Evolutionary conservation across 35 echinoderm and acorn worm species (phyloP), one percentile per base, ranked within the genome.

Genomic region (Heliocidaris erythrogramma): DNA sequence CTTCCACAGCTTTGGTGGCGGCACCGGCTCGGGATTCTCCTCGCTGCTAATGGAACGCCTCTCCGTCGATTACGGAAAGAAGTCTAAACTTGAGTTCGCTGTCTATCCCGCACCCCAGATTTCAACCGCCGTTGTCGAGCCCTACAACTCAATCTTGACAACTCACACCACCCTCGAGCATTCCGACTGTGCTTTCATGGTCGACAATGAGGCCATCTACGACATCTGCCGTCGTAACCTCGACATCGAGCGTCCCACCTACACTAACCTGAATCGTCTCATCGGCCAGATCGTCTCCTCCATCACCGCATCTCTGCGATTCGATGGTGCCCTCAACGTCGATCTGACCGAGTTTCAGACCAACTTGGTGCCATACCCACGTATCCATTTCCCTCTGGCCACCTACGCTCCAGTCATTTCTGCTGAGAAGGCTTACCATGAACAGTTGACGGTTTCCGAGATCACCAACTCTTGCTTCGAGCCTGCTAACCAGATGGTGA

Each of bases 111-210:
- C 95, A 92, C 95, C 95, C 11, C 95, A 96, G 56, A 86, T 96
- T 56, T 96, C 96, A 1, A 95, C 97, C 12, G 97, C 96, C 7
- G 96, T 98, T 9, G 97, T 98, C 1, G 97, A 98, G 86, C 97
- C 97, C 61, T 97, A 97, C 95, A 97, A 96, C 69, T 95, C 97
- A 24, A 96, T 97, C 78, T 47, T 97, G 9, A 97, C 97, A 49
- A 97, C 97, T 49, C 97, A 96, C 65, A 96, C 94, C 21, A 97
- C 97, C 49, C 94, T 97, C 13, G 97, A 97, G 59, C 97, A 97
- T 85, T 96, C 97, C 48, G 96, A 97, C 90, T 97, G 97, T 90
- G 95, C 97, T 84, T 97, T 97, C 90, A 97, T 97, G 97, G 97
- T 97, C 47, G 95, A 97, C 95, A 97, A 97, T 30, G 97, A 97